Evolutionary conservation across 2,888 invertebrate genomes (phyloP), one percentile per base, ranked within the genome.

Genomic region (Pristionchus exspectatus): DNA sequence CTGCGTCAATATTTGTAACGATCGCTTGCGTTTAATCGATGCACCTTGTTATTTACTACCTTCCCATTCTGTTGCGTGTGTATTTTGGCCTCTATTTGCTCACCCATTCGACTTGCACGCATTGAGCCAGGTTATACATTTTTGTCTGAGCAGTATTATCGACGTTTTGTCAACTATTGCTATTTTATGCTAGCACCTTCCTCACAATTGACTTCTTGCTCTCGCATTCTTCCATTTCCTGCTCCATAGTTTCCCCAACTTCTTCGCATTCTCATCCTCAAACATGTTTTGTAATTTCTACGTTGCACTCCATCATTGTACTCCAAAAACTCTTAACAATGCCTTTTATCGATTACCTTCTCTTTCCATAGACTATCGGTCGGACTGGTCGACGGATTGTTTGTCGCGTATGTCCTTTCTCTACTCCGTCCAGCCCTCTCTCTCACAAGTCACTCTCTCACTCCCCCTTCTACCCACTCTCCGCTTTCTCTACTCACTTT

Each of bases 341-440:
- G 24, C 27, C 69, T 27, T 27, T 24, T 27, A 69, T 69, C n/a
- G 69, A 69, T 69, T 69, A 14, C 12, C 27, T 21, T 21, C 74
- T 69, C 38, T 77, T 0, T 44, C 63, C 69, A 69, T 21, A 33
- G 69, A 69, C 24, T 33, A 21, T 74, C 81, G 14, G 81, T 54
- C 81, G 81, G 81, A 81, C 50, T 50, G 81, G 81, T 50, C 81
- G 81, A 81, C 24, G 21, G 74, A 54, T 44, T 81, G 81, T 81
- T 81, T 81, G 81, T 81, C 81, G 38, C 81, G 81, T 27, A 44
- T 81, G 81, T 27, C 81, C 50, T 81, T 81, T 81, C 81, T 77
- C 44, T 50, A 44, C 81, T 50, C 81, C 27, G 27, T 81, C 77
- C 77, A 4, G 38, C 54, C 54, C 84, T 85, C 84, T 50, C 83